phyloP scores from a whole-genome alignment of 2,888 invertebrate species.

The Ormyrus pomaceus region DNA sequence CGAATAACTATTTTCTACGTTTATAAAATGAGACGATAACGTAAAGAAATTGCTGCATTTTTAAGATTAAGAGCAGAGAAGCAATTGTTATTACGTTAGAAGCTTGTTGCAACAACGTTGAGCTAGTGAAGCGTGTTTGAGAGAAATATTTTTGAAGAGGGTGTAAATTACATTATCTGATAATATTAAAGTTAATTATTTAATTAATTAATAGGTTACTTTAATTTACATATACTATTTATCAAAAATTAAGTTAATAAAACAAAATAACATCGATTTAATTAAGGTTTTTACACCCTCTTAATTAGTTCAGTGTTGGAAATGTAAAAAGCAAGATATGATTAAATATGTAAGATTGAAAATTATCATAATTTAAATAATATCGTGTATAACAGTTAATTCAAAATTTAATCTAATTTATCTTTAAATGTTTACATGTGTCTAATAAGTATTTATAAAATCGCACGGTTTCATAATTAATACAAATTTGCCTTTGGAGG shows the following conservation, averaged over 20 bases:
- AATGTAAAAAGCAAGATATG: background rate
- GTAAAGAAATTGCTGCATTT: slow-evolving; percentile 10
- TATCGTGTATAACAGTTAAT: no score
- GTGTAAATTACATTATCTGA: background rate
- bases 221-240: no score
- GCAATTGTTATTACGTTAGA: slow-evolving; percentile 15
- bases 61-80: slow-evolving; percentile 3
- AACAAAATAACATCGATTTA: no score
- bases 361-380: no score
- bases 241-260: no score
- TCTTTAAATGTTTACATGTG: no score
- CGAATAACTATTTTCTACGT: slow-evolving; percentile 47
- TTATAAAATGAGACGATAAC: slow-evolving; percentile 37
- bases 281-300: background rate
- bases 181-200: background rate
- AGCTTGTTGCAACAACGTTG: slow-evolving; percentile 21
- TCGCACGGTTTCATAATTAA: background rate
- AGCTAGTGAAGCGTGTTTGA: background rate
- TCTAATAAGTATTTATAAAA: no score
- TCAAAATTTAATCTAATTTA: no score
- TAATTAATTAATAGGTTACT: background rate
- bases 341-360: no score
- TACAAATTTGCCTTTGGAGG: background rate
- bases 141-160: background rate
- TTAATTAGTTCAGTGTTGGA: slow-evolving; percentile 41